Evolutionary conservation across 2,797 vertebrate species (phyloP).

Genomic region (Trachops cirrhosus): DNA sequence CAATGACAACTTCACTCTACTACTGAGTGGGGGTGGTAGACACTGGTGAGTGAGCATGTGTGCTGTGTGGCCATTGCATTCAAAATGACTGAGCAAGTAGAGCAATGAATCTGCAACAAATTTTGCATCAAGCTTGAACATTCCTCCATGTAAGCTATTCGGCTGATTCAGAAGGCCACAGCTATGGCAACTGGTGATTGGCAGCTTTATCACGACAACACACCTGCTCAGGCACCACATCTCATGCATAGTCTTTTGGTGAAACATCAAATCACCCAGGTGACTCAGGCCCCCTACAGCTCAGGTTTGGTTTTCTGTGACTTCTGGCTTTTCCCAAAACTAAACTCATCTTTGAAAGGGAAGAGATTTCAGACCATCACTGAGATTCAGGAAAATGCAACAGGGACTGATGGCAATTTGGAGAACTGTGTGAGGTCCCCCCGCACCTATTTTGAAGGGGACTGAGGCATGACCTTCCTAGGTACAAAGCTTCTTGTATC

Average conservation of each 20-base stretch:
- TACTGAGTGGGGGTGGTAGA: not conserved
- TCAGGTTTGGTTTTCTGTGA: not conserved
- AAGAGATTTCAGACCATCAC: not conserved
- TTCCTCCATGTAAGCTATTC: not conserved
- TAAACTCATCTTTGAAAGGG: not conserved
- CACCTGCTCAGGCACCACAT: not conserved
- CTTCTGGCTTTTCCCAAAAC: not conserved
- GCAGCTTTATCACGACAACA: not conserved
- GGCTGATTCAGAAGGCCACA: not conserved
- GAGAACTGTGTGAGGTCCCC: not conserved
- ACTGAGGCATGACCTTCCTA: not conserved
- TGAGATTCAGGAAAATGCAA: not conserved
- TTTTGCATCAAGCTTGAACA: not conserved
- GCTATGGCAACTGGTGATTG: not conserved
- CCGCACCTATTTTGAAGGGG: not conserved
- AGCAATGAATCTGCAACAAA: not conserved
- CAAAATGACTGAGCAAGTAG: not conserved
- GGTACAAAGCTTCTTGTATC: not conserved
- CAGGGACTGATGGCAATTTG: not conserved
- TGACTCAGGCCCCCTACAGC: not conserved
- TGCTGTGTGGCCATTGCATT: not conserved
- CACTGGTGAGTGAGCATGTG: not conserved
- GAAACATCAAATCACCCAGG: not conserved
- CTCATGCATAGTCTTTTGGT: not conserved
- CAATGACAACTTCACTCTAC: not conserved